phyloP scores from a whole-genome alignment of 2,888 invertebrate species.

The Arenicola marina region DNA sequence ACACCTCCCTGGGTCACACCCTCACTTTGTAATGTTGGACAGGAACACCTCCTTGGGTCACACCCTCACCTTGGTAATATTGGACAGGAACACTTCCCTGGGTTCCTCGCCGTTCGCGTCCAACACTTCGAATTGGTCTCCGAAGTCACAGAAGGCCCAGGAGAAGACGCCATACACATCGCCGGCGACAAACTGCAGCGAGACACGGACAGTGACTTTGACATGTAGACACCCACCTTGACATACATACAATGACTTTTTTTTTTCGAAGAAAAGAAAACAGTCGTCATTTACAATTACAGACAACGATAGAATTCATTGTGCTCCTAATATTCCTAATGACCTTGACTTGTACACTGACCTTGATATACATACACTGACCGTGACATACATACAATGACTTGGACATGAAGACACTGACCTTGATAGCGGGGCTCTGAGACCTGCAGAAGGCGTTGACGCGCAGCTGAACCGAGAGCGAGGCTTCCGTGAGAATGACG shows the following conservation, averaged over 20 bases:
- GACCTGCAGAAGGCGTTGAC: conserved; percentile 52
- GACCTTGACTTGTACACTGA: no score
- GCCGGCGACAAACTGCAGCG: conserved; percentile 51
- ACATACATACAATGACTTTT: no score
- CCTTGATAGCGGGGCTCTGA: conserved; percentile 49
- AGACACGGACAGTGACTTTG: background rate
- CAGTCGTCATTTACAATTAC: no score
- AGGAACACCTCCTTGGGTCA: no score
- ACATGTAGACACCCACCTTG: no score
- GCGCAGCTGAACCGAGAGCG: conserved; percentile 43
- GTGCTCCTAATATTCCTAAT: no score
- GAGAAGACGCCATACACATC: conserved; percentile 59
- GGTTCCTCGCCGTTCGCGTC: conserved; percentile 59
- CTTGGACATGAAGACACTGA: conserved; percentile 32
- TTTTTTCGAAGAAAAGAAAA: no score
- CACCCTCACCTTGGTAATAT: conserved; percentile 57
- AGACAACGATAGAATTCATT: no score
- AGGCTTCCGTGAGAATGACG: conserved; percentile 54
- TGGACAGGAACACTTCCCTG: conserved; percentile 54
- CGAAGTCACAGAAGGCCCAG: conserved; percentile 60
- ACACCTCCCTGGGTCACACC: no score
- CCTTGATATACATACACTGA: no score
- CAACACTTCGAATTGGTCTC: conserved; percentile 55
- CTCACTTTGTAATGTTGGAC: no score
- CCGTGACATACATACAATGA: no score